Evolutionary conservation across 2,797 vertebrate species (phyloP), one percentile per base, ranked within the genome.

Genomic region (Bradypus variegatus): DNA sequence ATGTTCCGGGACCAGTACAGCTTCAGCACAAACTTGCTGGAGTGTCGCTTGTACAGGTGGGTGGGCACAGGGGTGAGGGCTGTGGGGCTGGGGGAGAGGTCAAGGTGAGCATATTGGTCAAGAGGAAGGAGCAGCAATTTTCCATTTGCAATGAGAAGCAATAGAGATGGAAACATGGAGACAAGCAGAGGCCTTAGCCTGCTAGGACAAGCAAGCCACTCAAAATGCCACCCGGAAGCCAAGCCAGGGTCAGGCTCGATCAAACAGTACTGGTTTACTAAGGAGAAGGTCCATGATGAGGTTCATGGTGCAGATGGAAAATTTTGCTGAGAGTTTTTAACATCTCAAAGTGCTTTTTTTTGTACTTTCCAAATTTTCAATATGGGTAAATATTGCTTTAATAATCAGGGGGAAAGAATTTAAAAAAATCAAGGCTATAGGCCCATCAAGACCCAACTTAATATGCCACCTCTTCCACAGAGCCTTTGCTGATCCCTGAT

Each of bases 1-100:
- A 97, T 97, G 23, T 98, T 97, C 92, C 96, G 72, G 1, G 98
- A 98, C 95, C 98, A 97, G 87, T 98, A 97, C 94, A 98, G 95
- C 95, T 98, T 98, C 80, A 86, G 96, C 4, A 98, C 95, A 81
- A 97, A 98, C 16, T 94, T 97, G 81, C 86, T 98, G 48, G 96
- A 95, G 53, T 98, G 98, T 29, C 92, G 95, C 73, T 98, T 96
- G 95, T 98, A 98, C 97, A 98, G 98, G 98, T 98, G 29, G 86
- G 88, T 27, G 8, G 11, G 76, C 50, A 55, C 19, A 21, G 9
- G 18, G 23, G 41, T 4, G 53, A 36, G 48, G 31, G 6, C 2
- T 41, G 10, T 31, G 8, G 18, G 5, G 15, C 16, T 29, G 53
- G 6, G 55, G 58, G 27, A 65, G 31, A 65, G 64, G 31, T 33